These are phyloP conservation scores for Spatulosminthurus flaviceps DNA, from an alignment of 2,888 invertebrate genomes.

Conservation along the genomic window DNA sequence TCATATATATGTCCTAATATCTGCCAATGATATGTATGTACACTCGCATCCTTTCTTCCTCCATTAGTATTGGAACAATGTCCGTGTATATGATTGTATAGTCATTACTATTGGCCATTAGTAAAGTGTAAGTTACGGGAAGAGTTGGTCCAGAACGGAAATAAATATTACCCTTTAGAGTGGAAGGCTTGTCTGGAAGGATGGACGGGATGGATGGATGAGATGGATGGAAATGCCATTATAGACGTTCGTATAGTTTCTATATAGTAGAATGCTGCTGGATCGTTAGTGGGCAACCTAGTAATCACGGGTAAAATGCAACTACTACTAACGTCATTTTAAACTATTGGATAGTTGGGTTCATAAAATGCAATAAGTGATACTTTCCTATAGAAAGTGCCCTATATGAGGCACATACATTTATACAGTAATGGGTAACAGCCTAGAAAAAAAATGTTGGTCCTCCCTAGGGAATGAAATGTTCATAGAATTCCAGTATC, in stretches of 20 bases:
- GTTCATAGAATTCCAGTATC: neutral
- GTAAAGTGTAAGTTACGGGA: too few relatives aligned
- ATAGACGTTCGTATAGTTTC: conserved; percentile 31
- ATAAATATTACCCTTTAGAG: neutral
- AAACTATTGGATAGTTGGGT: conserved; percentile 26
- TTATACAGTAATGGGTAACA: too few relatives aligned
- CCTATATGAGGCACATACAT: too few relatives aligned
- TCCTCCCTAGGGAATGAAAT: conserved; percentile 30
- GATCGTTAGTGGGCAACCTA: conserved; percentile 43
- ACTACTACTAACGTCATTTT: conserved; percentile 20
- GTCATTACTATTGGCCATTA: too few relatives aligned
- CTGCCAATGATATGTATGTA: too few relatives aligned
- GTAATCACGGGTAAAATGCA: conserved; percentile 34
- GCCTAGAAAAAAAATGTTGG: conserved; percentile 16
- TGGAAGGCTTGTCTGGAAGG: conserved; percentile 14
- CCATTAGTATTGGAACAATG: too few relatives aligned
- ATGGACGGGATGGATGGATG: neutral
- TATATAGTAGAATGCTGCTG: conserved; percentile 17
- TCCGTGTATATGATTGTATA: too few relatives aligned
- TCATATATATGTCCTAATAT: neutral
- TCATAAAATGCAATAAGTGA: conserved; percentile 24
- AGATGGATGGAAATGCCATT: conserved; percentile 11
- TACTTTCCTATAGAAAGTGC: conserved; percentile 2
- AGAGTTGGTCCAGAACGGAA: conserved; percentile 20
- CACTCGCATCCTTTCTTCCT: too few relatives aligned